A percentile compares a stretch with the other conserved stretches of the same genome.
Evolutionary conservation across 2,797 vertebrate genomes (phyloP).

Genomic region (Florisuga fusca): DNA sequence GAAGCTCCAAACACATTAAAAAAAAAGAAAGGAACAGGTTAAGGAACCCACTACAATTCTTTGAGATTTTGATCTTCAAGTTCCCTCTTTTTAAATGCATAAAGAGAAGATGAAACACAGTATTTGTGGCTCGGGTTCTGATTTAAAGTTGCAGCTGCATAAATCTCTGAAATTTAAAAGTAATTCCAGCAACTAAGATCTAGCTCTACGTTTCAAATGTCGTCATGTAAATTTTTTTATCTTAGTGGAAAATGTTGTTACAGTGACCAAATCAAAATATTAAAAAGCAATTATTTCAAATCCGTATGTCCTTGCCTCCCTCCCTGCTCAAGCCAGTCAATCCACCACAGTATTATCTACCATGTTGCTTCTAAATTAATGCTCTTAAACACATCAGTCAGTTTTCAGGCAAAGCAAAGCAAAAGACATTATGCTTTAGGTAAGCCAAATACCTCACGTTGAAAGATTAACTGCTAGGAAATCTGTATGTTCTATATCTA

Average conservation of each 20-base stretch:
- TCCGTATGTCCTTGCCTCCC: background rate
- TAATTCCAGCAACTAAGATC: background rate
- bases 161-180: background rate
- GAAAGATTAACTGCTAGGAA: background rate
- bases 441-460: background rate
- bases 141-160: background rate
- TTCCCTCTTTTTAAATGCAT: background rate
- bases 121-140: background rate
- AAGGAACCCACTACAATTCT: background rate
- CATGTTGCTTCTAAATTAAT: background rate
- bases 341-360: background rate
- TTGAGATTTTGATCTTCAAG: background rate
- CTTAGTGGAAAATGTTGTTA: background rate
- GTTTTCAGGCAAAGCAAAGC: background rate
- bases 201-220: background rate
- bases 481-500: background rate
- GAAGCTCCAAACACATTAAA: background rate
- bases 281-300: background rate
- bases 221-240: background rate
- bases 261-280: background rate
- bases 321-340: background rate
- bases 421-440: background rate
- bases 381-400: background rate
- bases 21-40: background rate
- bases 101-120: background rate